A percentile compares a stretch with the other conserved stretches of the same genome.
These are phyloP conservation scores for Aporophyla lueneburgensis DNA, from an alignment of 2,888 invertebrate species.

Conservation along the genomic window DNA sequence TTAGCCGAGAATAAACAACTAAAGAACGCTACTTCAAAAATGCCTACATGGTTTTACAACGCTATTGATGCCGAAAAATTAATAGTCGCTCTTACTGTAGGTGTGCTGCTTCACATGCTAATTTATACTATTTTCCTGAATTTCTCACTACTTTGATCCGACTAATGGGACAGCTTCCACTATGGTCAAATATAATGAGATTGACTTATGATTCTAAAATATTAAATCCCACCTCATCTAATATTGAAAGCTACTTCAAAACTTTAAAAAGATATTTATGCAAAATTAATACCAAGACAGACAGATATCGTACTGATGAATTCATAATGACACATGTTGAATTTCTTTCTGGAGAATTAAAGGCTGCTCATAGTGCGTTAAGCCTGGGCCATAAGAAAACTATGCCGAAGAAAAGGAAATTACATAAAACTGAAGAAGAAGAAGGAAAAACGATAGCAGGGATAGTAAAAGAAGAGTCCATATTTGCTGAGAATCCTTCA, in stretches of 20 bases:
- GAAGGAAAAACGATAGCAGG: neutral
- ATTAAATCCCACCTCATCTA: conserved; percentile 1
- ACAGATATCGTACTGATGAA: too few species aligned
- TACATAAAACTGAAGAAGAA: neutral
- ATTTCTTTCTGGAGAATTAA: too few species aligned
- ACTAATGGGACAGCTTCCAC: conserved; percentile 3
- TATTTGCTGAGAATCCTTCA: too few species aligned
- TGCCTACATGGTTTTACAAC: too few species aligned
- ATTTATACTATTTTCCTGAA: conserved; percentile 6
- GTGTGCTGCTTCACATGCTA: neutral
- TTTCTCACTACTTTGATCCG: conserved; percentile 4
- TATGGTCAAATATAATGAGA: conserved; percentile 3
- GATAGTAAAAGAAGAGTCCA: neutral
- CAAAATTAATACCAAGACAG: conserved; percentile 3
- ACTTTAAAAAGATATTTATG: neutral
- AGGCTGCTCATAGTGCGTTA: conserved; percentile 1
- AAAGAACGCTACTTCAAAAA: too few species aligned
- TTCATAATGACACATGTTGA: too few species aligned
- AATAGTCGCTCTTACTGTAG: conserved; percentile 1
- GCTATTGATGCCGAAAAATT: conserved; percentile 1
- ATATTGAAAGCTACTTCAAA: neutral
- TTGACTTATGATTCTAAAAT: neutral
- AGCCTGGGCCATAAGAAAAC: neutral
- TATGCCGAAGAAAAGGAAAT: neutral
- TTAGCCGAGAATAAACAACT: too few species aligned